Evolutionary conservation across 2,888 invertebrate species (phyloP).

Genomic region (Incurvaria masculella): DNA sequence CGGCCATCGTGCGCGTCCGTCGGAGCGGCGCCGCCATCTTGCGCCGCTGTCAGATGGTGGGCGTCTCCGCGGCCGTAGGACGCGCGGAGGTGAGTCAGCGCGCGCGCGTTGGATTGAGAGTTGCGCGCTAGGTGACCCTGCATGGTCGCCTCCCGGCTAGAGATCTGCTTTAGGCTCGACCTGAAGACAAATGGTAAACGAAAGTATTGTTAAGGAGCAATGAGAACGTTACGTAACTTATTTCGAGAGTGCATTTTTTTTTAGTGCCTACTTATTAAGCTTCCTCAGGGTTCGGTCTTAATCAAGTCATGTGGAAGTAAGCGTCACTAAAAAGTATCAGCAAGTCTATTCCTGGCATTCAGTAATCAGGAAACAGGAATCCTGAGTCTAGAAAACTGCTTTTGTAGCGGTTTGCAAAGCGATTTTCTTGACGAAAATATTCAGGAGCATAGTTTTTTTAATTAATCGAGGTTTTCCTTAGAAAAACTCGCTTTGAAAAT

Average conservation of each 20-base stretch:
- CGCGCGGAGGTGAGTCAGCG: slow-evolving; percentile 34
- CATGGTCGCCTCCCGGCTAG: slow-evolving; percentile 28
- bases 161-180: slow-evolving; percentile 30
- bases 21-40: background rate
- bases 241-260: no score
- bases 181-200: slow-evolving; percentile 25
- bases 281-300: no score
- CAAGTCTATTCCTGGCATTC: no score
- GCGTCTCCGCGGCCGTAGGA: slow-evolving; percentile 24
- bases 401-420: no score
- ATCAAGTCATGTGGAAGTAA: no score
- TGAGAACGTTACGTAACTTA: background rate
- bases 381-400: no score
- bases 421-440: no score
- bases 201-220: background rate
- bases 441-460: no score
- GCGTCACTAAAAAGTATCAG: no score
- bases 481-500: no score
- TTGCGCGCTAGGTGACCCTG: slow-evolving; percentile 36
- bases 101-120: slow-evolving; percentile 35
- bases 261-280: background rate
- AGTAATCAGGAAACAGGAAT: no score
- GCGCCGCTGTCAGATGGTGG: slow-evolving; percentile 8
- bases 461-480: no score
- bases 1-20: background rate